Base-by-base conservation (phyloP, 2,113 vertebrate genomes). In the Holacanthus passer region DNA sequence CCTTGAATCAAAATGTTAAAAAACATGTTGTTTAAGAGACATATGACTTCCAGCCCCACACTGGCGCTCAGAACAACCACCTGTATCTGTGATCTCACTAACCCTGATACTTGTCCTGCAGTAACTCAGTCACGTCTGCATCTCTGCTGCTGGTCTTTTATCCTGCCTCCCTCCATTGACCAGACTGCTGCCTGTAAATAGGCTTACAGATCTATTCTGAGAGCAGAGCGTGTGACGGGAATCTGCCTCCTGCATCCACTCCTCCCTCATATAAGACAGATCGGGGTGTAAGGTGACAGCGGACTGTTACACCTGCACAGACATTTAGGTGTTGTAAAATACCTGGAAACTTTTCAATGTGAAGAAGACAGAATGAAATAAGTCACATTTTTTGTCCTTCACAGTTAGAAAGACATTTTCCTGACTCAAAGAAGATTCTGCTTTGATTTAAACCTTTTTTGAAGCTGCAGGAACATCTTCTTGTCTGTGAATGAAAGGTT, bases 121-220 rank as follows among this genome's bases (percentile, higher is more conserved):
- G 4, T 81, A 66, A 77, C 71, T 81, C 76, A 27, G 47, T 39
- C 72, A 68, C 7, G 63, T 73, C 62, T 65, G 31, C 70, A 24
- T 43, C 77, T 80, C 63, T 52, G 47, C 66, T 63, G 17, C 41
- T 31, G 45, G 60, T 75, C 47, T 60, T 32, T 47, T 43, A 22
- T 29, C 56, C 85, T 53, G 47, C 52, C 52, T 68, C 68, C 45
- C 17, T 82, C 63, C 88, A 90, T 71, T 86, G 83, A 84, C 83
- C 81, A 93, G 81, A 74, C 89, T 85, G 79, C 73, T 85, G 88
- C 79, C 65, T 48, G 75, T 90, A 93, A 93, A 85, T 86, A 87
- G 89, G 91, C 92, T 95, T 94, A 95, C 19, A 20, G 64, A 52
- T 82, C 92, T 94, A 94, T 92, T 95, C 91, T 91, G 73, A 86